Evolutionary conservation across 64 coral and sea anemone genomes (phyloP), one percentile per base, ranked within the genome.

Genomic region (Pocillopora damicornis): DNA sequence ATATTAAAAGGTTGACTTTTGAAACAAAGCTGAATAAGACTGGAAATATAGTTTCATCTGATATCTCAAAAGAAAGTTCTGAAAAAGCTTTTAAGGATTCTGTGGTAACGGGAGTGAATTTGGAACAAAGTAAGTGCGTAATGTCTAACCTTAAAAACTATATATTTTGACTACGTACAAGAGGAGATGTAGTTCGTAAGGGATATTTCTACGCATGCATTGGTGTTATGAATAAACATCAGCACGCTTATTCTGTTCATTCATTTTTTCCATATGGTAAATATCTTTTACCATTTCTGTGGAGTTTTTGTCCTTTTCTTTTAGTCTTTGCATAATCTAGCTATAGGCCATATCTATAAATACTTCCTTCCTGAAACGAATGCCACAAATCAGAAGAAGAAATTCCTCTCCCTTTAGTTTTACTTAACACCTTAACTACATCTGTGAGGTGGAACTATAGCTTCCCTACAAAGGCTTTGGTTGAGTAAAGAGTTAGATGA

Each of bases 41-140:
- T 37, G 72, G 2, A 1, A 85, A 42, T 20, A 3, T 22, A 67
- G 69, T 58, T 85, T 66, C 67, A 58, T 30, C 17, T 1, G 10
- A 5, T 7, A 12, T 15, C 14, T 85, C 9, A 57, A 56, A 11
- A 37, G 9, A 65, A 22, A 13, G 17, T 61, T 15, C 17, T 51
- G 42, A 51, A 22, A 85, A 10, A 26, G 30, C 9, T 58, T 8
- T 22, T 4, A 20, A 42, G 64, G 16, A 0, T 45, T 12, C 9
- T 20, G 16, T 1, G 8, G 30, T 57, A 23, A 1, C 37, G 64
- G 2, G 56, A 38, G 17, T 35, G 35, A 60, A 7, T 59, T 57
- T 34, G 60, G 59, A 13, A 72, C 81, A 85, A 85, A 85, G 81
- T 85, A 85, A 72, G 81, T 73, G 38, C 11, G 65, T 58, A 45